A percentile compares a stretch with the other conserved stretches of the same genome.
phyloP scores from a whole-genome alignment of 2,888 invertebrate genomes.

The Morinoia aosen region DNA sequence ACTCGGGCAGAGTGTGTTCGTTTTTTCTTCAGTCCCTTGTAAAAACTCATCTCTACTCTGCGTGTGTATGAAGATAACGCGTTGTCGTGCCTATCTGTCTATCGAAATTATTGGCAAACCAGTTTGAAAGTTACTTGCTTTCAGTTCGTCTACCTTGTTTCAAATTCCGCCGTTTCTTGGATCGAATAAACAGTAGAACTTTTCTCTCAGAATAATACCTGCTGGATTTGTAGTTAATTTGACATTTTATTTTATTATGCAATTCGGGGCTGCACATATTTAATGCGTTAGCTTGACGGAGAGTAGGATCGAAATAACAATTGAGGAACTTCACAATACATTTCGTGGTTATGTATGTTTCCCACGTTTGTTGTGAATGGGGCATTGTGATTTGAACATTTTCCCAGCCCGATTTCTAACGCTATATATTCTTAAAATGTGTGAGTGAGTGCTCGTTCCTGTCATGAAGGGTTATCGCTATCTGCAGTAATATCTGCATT shows the following conservation, averaged over 20 bases:
- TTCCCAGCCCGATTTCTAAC: not conserved
- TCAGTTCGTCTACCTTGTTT: not conserved
- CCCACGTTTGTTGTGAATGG: not conserved
- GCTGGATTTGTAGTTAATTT: not conserved
- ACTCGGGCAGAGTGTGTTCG: not conserved
- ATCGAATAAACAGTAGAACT: not conserved
- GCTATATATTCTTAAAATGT: no score
- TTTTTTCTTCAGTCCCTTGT: not conserved
- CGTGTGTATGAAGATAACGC: conserved; percentile 3
- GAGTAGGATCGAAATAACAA: not conserved
- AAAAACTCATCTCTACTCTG: not conserved
- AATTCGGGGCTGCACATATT: no score
- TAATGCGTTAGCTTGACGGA: not conserved
- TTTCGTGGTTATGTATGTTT: not conserved
- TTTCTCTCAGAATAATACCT: not conserved
- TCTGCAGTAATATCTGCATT: no score
- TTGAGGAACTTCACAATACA: not conserved
- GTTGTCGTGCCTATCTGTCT: not conserved
- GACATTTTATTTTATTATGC: no score
- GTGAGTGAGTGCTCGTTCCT: no score
- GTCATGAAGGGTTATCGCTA: no score
- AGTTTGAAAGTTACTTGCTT: not conserved
- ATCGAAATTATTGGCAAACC: not conserved
- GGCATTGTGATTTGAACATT: not conserved
- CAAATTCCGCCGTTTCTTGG: not conserved